Base-by-base conservation (phyloP, 2,797 vertebrate genomes). In the Scomberomorus guttatus region DNA sequence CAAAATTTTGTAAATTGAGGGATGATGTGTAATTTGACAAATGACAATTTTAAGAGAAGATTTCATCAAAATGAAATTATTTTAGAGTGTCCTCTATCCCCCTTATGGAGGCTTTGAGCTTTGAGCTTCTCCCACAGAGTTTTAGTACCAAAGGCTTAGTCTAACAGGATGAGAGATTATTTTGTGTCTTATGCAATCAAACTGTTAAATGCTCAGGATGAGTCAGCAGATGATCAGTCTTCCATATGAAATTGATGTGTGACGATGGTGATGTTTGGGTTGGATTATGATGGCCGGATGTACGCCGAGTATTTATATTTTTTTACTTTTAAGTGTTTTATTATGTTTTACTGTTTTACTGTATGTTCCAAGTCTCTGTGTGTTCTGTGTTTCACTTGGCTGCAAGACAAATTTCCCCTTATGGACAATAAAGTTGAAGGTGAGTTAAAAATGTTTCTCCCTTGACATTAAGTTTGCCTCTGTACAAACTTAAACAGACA, bases 41-140 rank as follows among this genome's bases (percentile, higher is more conserved):
- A 11, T 25, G 9, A 61, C 9, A 5, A 25, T 46, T 32, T 50
- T 7, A 50, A 25, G 24, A 10, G 2, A 37, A 34, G 0, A 14
- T 1, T 39, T 39, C 20, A 20, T 61, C 8, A 34, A 51, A 39
- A 13, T 14, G 5, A 5, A 29, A 29, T 51, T 4, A n/a, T 32
- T 50, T 25, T 9, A 34, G 1, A 17, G 22, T 5, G 24, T 59
- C 20, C 5, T 60, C 20, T 6, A 3, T 59, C 20, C 32, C 22
- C 34, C 8, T 2, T 37, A 37, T 11, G 9, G 25, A 65, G 48
- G 54, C 25, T 48, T 46, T 56, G 8, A 70, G 54, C 25, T 48
- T 46, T 56, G 8, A 70, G 42, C 22, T 42, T 58, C 51, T 62
- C 58, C 27, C n/a, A 69, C n/a, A 22, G 57, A 61, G 10, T 12